Percentiles rank a stretch among this genome's conserved stretches.
Evolutionary conservation across 2,113 vertebrate genomes (phyloP).

Genomic region (Nesogale talazaci): DNA sequence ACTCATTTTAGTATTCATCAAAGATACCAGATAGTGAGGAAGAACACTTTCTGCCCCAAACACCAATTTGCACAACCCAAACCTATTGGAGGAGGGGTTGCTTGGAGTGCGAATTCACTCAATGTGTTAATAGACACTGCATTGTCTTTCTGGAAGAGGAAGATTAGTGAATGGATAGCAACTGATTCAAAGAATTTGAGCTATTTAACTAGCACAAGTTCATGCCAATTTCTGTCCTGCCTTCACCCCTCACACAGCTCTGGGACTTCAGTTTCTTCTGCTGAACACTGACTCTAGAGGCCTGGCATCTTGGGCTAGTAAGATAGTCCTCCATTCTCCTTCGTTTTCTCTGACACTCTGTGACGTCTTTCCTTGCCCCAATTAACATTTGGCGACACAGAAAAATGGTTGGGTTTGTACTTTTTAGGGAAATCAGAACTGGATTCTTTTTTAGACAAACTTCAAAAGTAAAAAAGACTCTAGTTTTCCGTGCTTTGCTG

Average conservation of each 20-base stretch:
- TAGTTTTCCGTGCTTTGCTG: neutral
- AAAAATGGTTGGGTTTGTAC: neutral
- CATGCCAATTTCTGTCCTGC: no score
- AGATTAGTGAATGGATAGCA: no score
- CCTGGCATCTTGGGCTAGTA: neutral
- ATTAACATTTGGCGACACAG: neutral
- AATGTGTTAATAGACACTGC: no score
- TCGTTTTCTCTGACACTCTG: neutral
- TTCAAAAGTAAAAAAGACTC: neutral
- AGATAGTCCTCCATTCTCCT: neutral
- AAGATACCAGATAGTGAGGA: conserved; percentile 40
- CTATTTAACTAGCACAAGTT: no score
- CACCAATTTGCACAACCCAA: neutral
- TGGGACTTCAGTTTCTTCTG: no score
- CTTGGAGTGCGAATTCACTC: no score
- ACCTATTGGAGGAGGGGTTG: neutral
- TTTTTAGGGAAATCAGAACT: neutral
- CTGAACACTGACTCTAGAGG: no score
- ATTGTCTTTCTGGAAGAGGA: no score
- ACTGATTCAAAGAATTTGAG: no score
- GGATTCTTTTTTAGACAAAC: neutral
- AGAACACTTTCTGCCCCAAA: conserved; percentile 3
- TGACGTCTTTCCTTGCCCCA: neutral
- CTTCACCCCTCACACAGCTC: no score
- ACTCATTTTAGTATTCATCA: neutral